These are phyloP conservation scores for Pseudolycoriella hygida DNA, from an alignment of 2,888 invertebrate genomes.

Conservation along the genomic window DNA sequence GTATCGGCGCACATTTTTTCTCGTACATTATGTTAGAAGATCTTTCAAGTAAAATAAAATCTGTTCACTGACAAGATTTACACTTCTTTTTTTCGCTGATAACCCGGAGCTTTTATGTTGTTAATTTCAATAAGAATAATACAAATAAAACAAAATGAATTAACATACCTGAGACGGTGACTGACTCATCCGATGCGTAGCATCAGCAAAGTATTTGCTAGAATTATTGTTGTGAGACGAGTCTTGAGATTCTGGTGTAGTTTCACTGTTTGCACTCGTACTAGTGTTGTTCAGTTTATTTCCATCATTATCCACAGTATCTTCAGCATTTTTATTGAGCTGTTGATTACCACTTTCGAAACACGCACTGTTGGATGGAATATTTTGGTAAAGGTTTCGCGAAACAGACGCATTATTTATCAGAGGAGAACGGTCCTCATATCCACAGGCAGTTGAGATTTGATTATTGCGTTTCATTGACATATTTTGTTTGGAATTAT, in stretches of 20 bases:
- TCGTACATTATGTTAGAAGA: too few species aligned
- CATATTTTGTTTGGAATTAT: neutral
- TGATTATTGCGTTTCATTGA: neutral
- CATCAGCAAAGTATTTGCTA: neutral
- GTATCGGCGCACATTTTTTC: too few species aligned
- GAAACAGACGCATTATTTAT: constrained; percentile 13
- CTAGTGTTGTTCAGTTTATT: too few species aligned
- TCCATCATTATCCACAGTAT: neutral
- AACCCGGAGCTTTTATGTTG: too few species aligned
- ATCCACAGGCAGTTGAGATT: neutral
- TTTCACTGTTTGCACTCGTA: neutral
- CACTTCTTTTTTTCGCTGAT: too few species aligned
- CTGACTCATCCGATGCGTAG: neutral
- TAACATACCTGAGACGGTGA: neutral
- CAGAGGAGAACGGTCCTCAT: constrained; percentile 7
- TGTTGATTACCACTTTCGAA: constrained; percentile 8
- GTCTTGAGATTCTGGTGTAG: neutral
- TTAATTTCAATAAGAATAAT: too few species aligned
- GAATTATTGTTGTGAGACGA: neutral
- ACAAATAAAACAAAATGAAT: too few species aligned
- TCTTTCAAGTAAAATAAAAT: too few species aligned
- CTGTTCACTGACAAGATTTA: too few species aligned
- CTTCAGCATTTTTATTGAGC: neutral
- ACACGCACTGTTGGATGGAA: constrained; percentile 19
- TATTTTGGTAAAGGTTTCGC: constrained; percentile 17